Conservation (phyloP, 2,888 invertebrate genomes). For the Subacronicta megacephala region DNA sequence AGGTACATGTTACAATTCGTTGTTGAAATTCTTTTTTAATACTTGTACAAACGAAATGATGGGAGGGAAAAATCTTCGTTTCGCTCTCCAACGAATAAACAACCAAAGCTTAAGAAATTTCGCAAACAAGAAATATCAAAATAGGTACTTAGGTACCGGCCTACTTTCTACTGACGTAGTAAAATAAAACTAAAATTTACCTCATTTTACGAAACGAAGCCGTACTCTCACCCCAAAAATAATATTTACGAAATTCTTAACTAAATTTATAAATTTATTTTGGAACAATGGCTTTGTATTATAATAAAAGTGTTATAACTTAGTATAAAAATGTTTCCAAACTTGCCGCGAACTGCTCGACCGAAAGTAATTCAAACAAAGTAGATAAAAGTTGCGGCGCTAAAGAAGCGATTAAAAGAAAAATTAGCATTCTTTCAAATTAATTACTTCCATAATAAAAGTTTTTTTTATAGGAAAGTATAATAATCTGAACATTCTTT, state of each 20-base stretch:
- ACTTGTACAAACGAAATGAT: no score
- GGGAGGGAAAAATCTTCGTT: no score
- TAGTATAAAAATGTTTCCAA: slow-evolving; percentile 73
- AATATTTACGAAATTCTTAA: slow-evolving; percentile 25
- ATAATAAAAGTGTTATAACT: slow-evolving; percentile 69
- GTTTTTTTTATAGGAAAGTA: slow-evolving; percentile 80
- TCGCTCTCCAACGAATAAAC: no score
- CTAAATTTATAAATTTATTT: slow-evolving; percentile 49
- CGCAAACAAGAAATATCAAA: no score
- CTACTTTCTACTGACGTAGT: no score
- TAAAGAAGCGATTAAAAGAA: slow-evolving; percentile 88
- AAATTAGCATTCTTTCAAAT: slow-evolving; percentile 88
- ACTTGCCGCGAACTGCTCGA: slow-evolving; percentile 77
- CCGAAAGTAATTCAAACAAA: slow-evolving; percentile 88
- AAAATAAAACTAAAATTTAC: background rate
- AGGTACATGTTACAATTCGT: no score
- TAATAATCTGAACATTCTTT: slow-evolving; percentile 76
- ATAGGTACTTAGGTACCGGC: no score
- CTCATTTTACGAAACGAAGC: background rate
- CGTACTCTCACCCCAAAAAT: slow-evolving; percentile 1
- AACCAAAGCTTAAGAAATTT: no score
- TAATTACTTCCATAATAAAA: slow-evolving; percentile 87
- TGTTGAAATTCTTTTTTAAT: no score
- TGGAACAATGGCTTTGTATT: slow-evolving; percentile 64
- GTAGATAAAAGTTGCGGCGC: slow-evolving; percentile 87